Evolutionary conservation across 2,888 invertebrate genomes (phyloP).

Genomic region (Volucella bombylans): DNA sequence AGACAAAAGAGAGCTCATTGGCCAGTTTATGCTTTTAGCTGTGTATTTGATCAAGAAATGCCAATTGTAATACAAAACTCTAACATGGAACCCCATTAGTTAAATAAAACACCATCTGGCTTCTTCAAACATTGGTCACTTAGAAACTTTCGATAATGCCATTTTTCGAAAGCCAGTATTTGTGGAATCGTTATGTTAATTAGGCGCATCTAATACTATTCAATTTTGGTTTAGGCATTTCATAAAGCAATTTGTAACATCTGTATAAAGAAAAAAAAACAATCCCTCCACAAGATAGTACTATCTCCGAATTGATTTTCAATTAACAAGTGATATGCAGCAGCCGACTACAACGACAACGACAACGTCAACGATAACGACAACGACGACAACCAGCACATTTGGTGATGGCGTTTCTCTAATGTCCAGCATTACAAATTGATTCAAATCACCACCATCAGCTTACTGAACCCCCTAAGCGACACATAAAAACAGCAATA

Average conservation of each 20-base stretch:
- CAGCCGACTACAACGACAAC: background rate
- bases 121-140: no score
- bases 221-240: slow-evolving; percentile 9
- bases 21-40: no score
- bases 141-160: no score
- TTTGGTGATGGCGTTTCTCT: slow-evolving; percentile 20
- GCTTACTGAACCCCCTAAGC: background rate
- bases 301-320: slow-evolving; percentile 61
- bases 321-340: slow-evolving; percentile 56
- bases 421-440: slow-evolving; percentile 64
- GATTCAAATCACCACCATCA: slow-evolving; percentile 52
- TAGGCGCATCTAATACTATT: slow-evolving; percentile 29
- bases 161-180: background rate
- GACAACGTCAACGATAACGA: background rate
- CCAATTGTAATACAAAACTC: no score
- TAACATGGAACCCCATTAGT: no score
- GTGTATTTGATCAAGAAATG: no score
- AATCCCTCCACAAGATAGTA: background rate
- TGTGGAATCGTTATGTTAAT: slow-evolving; percentile 41
- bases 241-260: slow-evolving; percentile 61
- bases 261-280: slow-evolving; percentile 39
- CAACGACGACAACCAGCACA: slow-evolving; percentile 42
- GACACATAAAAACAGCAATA: slow-evolving; percentile 49
- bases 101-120: no score
- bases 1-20: no score